Conservation (phyloP, 2,797 vertebrate species). For the Pelobates cultripes region DNA sequence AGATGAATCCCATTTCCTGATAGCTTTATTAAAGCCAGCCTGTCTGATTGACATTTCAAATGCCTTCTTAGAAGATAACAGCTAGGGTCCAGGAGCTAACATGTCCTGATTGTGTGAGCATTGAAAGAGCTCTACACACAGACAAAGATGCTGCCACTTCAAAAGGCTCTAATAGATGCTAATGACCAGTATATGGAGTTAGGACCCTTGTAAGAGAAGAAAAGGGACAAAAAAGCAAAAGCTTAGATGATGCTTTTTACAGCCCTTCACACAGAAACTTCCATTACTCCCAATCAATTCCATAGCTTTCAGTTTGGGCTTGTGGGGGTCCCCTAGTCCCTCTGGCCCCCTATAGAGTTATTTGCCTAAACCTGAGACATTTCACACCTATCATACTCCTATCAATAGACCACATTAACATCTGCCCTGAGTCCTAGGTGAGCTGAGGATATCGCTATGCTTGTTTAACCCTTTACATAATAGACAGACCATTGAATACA, state of each 20-base stretch:
- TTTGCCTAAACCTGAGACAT: constrained; percentile 80
- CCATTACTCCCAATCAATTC: constrained; percentile 21
- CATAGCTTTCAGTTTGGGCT: constrained; percentile 52
- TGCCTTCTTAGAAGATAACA: constrained; percentile 69
- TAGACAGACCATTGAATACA: too few species aligned
- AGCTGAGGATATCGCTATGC: neutral
- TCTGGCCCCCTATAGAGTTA: constrained; percentile 65
- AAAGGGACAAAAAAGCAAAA: constrained; percentile 70
- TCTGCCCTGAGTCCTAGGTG: constrained; percentile 9
- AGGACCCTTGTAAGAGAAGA: constrained; percentile 74
- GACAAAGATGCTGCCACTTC: constrained; percentile 84
- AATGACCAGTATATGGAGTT: constrained; percentile 90
- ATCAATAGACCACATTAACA: constrained; percentile 48
- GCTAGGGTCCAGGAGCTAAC: constrained; percentile 64
- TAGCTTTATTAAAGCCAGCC: constrained; percentile 70
- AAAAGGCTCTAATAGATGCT: constrained; percentile 91
- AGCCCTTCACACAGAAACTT: constrained; percentile 73
- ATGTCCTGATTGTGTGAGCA: constrained; percentile 76
- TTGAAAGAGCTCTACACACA: constrained; percentile 71
- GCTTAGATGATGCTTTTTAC: constrained; percentile 67
- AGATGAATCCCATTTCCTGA: constrained; percentile 78
- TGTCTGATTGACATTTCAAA: constrained; percentile 71
- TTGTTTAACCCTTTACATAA: neutral
- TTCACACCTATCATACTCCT: constrained; percentile 75
- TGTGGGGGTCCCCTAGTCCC: constrained; percentile 12